A percentile compares a stretch with the other conserved stretches of the same genome.
Conservation (phyloP, 2,888 invertebrate genomes). For the Abrostola tripartita region DNA sequence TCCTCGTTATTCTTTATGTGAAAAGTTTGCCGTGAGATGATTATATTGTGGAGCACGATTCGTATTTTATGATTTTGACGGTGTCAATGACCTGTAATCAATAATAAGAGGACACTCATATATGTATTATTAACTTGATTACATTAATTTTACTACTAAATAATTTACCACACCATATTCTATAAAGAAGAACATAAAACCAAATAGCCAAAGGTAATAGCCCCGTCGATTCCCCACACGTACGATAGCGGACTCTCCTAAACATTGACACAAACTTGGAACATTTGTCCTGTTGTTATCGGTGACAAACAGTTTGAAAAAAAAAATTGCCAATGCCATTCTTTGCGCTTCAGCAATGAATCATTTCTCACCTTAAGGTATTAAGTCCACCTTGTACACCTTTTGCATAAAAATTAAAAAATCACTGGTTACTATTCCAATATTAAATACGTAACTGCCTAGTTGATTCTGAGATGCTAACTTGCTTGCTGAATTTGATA, state of each 20-base stretch:
- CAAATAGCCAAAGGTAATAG: constrained; percentile 56
- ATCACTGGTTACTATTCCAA: too few relatives aligned
- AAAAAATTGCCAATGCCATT: constrained; percentile 53
- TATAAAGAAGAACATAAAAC: constrained; percentile 47
- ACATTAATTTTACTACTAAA: background rate
- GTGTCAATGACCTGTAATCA: background rate
- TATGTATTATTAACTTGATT: too few relatives aligned
- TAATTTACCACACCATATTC: constrained; percentile 23
- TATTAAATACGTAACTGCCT: too few relatives aligned
- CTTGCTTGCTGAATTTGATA: too few relatives aligned
- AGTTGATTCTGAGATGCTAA: too few relatives aligned
- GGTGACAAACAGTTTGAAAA: constrained; percentile 70
- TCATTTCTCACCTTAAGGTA: too few relatives aligned
- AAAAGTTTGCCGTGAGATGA: background rate
- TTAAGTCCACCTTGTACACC: too few relatives aligned
- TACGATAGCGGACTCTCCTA: constrained; percentile 69
- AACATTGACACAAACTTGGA: constrained; percentile 61
- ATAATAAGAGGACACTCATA: too few relatives aligned
- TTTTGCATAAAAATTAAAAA: too few relatives aligned
- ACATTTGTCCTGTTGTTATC: constrained; percentile 76
- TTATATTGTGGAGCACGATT: background rate
- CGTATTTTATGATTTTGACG: too few relatives aligned
- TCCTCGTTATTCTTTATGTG: background rate
- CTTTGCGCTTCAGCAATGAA: constrained; percentile 21
- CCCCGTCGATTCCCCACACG: constrained; percentile 64